These are phyloP conservation scores for Allophyes oxyacanthae DNA, from an alignment of 2,888 invertebrate species.

Conservation along the genomic window DNA sequence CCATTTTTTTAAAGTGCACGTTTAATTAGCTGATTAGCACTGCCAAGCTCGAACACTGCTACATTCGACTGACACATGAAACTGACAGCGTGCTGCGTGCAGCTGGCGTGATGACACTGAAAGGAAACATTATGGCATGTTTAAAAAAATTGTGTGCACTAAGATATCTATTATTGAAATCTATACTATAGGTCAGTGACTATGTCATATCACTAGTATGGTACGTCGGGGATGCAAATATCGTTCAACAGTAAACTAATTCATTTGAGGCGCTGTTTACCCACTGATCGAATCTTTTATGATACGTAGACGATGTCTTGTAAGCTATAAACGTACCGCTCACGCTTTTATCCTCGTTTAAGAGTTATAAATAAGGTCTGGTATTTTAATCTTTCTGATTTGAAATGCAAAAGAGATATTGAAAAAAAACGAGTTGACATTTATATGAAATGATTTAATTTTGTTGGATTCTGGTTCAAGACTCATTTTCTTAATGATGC, in stretches of 20 bases:
- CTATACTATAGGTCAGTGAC: no score
- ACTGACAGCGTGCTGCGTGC: no score
- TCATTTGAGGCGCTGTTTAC: no score
- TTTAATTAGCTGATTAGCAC: slow-evolving; percentile 38
- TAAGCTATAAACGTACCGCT: no score
- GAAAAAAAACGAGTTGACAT: slow-evolving; percentile 3
- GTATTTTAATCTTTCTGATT: slow-evolving; percentile 27
- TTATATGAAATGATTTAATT: slow-evolving; percentile 13
- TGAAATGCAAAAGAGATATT: slow-evolving; percentile 18
- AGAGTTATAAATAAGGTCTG: slow-evolving; percentile 32
- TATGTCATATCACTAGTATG: no score
- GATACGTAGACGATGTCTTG: slow-evolving; percentile 18
- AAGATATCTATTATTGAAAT: no score
- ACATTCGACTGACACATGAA: not conserved
- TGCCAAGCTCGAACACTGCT: not conserved
- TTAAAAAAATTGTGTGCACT: no score
- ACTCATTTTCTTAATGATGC: no score
- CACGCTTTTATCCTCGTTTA: slow-evolving; percentile 28
- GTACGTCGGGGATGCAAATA: no score
- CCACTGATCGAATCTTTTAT: slow-evolving; percentile 26
- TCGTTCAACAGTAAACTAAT: slow-evolving; percentile 1
- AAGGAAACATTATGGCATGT: no score
- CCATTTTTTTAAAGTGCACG: slow-evolving; percentile 23
- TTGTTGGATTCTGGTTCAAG: not conserved
- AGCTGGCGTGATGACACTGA: no score